Evolutionary conservation across 2,888 invertebrate genomes (phyloP).

Genomic region (Agonopterix subpropinquella): DNA sequence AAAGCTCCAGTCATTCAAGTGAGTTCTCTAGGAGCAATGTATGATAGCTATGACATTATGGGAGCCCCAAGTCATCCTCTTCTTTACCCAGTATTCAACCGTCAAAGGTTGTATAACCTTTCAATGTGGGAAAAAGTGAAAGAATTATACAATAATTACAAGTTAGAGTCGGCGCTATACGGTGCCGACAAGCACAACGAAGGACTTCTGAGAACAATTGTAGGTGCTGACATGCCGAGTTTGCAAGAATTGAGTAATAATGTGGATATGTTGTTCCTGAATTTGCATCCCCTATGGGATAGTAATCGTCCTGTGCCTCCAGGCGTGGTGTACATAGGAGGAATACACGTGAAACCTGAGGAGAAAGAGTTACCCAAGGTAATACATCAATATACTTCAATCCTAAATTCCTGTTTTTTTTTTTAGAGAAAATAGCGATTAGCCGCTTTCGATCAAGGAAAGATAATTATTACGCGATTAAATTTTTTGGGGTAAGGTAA

Average conservation of each 20-base stretch:
- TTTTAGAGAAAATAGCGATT: not conserved
- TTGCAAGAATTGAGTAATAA: constrained; percentile 14
- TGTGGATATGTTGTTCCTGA: constrained; percentile 32
- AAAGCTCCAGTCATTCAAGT: not conserved
- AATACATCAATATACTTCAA: not conserved
- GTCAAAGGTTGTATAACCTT: constrained; percentile 22
- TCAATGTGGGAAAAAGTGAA: constrained; percentile 24
- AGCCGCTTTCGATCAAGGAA: too few relatives aligned
- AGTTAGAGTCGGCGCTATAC: not conserved
- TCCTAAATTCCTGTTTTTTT: not conserved
- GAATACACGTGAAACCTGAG: constrained; percentile 26
- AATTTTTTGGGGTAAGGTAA: too few relatives aligned
- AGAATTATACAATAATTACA: constrained; percentile 14
- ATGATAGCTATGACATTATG: not conserved
- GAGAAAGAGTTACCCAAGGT: constrained; percentile 23
- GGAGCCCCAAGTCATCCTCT: not conserved
- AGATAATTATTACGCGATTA: too few relatives aligned
- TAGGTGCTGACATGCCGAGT: constrained; percentile 18
- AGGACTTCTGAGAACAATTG: constrained; percentile 10
- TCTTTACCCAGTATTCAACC: constrained; percentile 15
- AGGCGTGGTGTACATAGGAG: constrained; percentile 32
- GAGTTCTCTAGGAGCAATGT: not conserved
- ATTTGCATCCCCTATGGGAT: constrained; percentile 34
- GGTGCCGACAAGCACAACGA: constrained; percentile 2
- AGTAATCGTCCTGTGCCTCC: constrained; percentile 32